Evolutionary conservation across 2,888 invertebrate species (phyloP), one percentile per base, ranked within the genome.

Genomic region (Epistrophe grossulariae): DNA sequence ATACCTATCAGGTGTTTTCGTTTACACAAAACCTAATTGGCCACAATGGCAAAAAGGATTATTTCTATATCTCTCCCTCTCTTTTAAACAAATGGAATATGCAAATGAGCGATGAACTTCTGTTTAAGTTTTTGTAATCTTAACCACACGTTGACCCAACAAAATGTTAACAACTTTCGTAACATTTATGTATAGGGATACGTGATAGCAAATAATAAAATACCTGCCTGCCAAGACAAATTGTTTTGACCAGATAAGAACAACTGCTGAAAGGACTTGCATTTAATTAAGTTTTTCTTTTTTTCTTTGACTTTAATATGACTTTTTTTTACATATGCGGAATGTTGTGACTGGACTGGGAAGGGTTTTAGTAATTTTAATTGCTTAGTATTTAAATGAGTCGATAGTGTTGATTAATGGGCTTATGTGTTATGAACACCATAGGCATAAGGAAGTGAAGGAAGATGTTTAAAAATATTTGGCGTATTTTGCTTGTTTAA

Each of bases 381-480:
- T 85, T 85, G 81, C 77, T 85, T 68, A 60, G 52, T 64, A 64
- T 76, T 84, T 80, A 76, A 80, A 84, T 76, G 76, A 28, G 45
- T 76, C 38, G 76, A 84, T 84, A 72, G 84, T 76, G 76, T 76
- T 84, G 84, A 84, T 84, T 84, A 71, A 80, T 84, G 76, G 62
- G n/a, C 35, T 66, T 11, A 8, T 62, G 24, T 68, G 40, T 68
- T 31, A 31, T 7, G 35, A n/a, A n/a, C n/a, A n/a, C n/a, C n/a
- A n/a, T 9, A 35, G 9, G 35, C 2, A 35, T 35, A 35, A 8
- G 9, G 35, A 31, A 31, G 35, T 35, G 38, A 1, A 38, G 38
- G 11, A 11, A 38, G 38, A 38, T 38, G 2, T 11, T 38, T 11
- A 38, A 38, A 38, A 11, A 38, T 1, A 11, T 38, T 38, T 11